Evolutionary conservation across 2,797 vertebrate genomes (phyloP).

Genomic region (Acomys russatus): DNA sequence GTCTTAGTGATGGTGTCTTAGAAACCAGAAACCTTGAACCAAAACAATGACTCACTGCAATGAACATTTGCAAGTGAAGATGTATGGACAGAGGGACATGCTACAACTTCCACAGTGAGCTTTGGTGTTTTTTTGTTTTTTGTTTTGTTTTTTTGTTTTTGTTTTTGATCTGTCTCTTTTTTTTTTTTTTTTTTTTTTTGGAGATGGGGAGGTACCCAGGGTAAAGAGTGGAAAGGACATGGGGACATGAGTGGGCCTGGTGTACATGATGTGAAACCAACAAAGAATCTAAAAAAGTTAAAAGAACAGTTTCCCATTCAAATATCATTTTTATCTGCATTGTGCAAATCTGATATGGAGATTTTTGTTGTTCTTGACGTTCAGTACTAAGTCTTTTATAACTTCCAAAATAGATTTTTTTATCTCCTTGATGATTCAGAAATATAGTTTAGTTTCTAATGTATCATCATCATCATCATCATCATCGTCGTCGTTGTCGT

Average conservation of each 20-base stretch:
- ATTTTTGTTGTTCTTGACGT: background rate
- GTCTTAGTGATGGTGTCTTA: background rate
- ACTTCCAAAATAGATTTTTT: constrained; percentile 26
- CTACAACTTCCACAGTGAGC: background rate
- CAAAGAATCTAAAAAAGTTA: background rate
- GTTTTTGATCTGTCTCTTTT: too few species aligned
- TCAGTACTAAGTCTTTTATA: constrained; percentile 33
- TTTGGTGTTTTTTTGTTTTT: background rate
- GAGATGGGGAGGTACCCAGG: background rate
- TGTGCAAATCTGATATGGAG: background rate
- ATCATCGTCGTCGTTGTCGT: too few species aligned
- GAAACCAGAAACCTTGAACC: background rate
- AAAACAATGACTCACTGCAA: background rate
- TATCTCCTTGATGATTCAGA: constrained; percentile 7
- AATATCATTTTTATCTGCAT: background rate
- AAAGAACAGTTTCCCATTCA: background rate
- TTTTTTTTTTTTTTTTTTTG: background rate
- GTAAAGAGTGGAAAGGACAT: background rate
- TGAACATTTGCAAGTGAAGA: background rate
- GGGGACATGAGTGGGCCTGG: background rate
- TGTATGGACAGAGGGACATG: background rate
- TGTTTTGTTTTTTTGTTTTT: background rate
- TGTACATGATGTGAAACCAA: background rate
- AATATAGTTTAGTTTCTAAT: background rate
- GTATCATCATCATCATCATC: too few species aligned